These are phyloP conservation scores for Sminthopsis crassicaudata DNA, from an alignment of 2,113 vertebrate species.

Conservation along the genomic window DNA sequence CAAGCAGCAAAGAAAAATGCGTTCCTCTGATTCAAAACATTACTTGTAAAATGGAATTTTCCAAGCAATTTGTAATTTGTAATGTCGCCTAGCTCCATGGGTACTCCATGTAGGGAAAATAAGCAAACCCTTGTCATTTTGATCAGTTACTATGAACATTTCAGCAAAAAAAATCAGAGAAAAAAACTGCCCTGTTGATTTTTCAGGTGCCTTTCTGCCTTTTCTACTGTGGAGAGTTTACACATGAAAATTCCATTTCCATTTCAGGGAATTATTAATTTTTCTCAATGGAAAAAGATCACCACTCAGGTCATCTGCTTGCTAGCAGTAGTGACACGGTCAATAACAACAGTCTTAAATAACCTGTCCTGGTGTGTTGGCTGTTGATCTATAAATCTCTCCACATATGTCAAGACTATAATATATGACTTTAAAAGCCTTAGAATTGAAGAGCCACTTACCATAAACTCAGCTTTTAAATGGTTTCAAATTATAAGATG, in stretches of 20 bases:
- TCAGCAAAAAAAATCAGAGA: background rate
- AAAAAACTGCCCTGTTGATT: background rate
- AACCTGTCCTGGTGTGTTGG: background rate
- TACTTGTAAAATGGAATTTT: slow-evolving; percentile 39
- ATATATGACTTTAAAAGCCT: background rate
- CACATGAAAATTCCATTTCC: background rate
- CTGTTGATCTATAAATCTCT: background rate
- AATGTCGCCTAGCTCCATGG: background rate
- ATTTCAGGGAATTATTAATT: background rate
- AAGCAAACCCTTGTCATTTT: background rate
- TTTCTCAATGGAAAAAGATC: background rate
- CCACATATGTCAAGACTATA: background rate
- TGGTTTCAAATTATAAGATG: background rate
- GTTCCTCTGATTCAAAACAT: background rate
- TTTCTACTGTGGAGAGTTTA: background rate
- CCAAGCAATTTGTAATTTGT: slow-evolving; percentile 25
- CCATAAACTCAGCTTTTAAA: slow-evolving; percentile 12
- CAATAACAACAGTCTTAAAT: background rate
- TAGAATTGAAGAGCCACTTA: background rate
- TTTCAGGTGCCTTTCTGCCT: background rate
- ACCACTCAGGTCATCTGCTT: background rate
- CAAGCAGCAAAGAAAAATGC: background rate
- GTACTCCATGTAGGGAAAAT: background rate
- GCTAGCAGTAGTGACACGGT: background rate
- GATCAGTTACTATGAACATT: background rate